phyloP scores from a whole-genome alignment of 2,113 vertebrate genomes.

The Aspiorhynchus laticeps region DNA sequence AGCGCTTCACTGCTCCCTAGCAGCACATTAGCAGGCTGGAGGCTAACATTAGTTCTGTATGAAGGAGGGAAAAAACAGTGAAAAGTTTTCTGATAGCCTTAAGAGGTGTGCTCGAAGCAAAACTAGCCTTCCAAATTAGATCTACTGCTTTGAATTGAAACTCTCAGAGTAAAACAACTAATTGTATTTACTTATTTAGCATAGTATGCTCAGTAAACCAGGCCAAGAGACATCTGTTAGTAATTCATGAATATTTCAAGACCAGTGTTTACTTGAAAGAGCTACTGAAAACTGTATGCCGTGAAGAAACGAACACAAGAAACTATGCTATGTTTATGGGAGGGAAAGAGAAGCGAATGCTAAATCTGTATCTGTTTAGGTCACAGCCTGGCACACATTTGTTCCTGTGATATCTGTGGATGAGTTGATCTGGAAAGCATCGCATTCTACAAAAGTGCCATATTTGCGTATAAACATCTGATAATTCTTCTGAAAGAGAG shows the following conservation, averaged over 20 bases:
- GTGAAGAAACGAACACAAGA: background rate
- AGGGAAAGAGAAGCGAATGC: background rate
- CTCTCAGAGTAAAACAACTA: conserved; percentile 52
- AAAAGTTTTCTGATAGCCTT: conserved; percentile 50
- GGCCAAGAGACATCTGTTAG: conserved; percentile 57
- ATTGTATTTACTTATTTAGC: conserved; percentile 60
- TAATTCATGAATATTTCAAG: conserved; percentile 61
- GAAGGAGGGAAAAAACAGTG: conserved; percentile 5
- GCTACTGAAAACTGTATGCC: conserved; percentile 10
- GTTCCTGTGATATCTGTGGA: background rate
- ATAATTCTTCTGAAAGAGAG: background rate
- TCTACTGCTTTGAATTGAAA: conserved; percentile 39
- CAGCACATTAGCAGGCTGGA: conserved; percentile 50
- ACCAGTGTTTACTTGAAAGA: conserved; percentile 50
- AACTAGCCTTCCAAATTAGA: conserved; percentile 51
- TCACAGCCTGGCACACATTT: background rate
- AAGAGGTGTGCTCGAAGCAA: conserved; percentile 41
- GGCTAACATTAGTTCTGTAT: conserved; percentile 41
- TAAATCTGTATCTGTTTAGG: conserved; percentile 29
- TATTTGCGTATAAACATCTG: background rate
- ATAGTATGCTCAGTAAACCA: conserved; percentile 47
- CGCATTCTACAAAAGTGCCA: background rate
- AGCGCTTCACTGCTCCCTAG: conserved; percentile 44
- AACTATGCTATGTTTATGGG: background rate
- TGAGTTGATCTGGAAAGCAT: background rate